phyloP scores from a whole-genome alignment of 2,797 vertebrate species.

The Pseudochirops corinnae region DNA sequence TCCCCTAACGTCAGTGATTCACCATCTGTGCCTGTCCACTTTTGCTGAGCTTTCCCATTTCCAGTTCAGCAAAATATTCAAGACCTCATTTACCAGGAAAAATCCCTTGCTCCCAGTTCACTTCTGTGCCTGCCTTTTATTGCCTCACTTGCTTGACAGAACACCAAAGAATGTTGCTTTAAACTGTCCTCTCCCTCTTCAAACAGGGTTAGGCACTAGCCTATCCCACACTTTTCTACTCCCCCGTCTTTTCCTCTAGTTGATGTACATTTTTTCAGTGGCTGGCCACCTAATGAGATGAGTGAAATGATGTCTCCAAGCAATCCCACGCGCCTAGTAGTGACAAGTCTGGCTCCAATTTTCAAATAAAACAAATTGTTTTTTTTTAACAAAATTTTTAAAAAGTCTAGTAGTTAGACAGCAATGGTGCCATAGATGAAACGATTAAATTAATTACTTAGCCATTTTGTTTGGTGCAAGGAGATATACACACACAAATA shows the following conservation, averaged over 20 bases:
- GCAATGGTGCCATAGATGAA: conserved; percentile 62
- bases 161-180: conserved; percentile 21
- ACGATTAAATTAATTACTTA: conserved; percentile 74
- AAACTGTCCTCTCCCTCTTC: conserved; percentile 37
- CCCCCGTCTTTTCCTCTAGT: conserved; percentile 13
- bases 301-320: conserved; percentile 62
- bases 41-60: conserved; percentile 33
- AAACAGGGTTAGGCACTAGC: conserved; percentile 24
- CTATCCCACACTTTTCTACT: conserved; percentile 29
- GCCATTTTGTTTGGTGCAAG: conserved; percentile 42
- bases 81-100: conserved; percentile 11
- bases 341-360: conserved; percentile 60
- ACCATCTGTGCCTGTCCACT: neutral
- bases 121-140: conserved; percentile 1
- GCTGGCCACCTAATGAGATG: conserved; percentile 71
- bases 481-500: neutral
- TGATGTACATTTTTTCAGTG: conserved; percentile 63
- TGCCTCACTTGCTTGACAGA: conserved; percentile 48
- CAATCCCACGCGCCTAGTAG: conserved; percentile 41
- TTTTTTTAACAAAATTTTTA: conserved; percentile 51
- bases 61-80: neutral
- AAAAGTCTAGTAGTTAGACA: conserved; percentile 69
- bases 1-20: neutral
- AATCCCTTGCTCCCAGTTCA: neutral
- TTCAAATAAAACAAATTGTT: conserved; percentile 74